Percentiles rank a stretch among this genome's conserved stretches.
Conservation (phyloP, 2,113 vertebrate genomes). For the Mastomys coucha region DNA sequence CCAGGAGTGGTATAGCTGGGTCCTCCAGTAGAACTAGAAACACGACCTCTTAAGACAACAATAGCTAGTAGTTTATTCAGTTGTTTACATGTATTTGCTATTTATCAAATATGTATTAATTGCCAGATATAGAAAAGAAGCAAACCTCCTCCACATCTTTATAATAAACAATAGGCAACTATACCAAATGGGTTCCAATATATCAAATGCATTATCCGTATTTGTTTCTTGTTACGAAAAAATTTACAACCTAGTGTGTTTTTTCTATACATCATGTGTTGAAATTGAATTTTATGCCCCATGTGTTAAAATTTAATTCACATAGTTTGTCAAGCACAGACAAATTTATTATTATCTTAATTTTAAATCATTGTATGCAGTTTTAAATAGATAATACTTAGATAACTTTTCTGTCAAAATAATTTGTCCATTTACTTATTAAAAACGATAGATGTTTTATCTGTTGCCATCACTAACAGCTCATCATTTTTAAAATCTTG, state of each 20-base stretch:
- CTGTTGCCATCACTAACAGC: background rate
- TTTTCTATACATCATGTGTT: background rate
- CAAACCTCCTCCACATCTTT: background rate
- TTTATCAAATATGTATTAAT: background rate
- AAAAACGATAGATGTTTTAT: background rate
- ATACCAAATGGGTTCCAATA: background rate
- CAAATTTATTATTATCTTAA: background rate
- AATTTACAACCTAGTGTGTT: background rate
- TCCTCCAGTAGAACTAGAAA: too few species aligned
- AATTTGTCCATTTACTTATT: background rate
- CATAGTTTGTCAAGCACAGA: background rate
- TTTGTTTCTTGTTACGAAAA: background rate
- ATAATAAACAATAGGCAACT: background rate
- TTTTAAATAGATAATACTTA: background rate
- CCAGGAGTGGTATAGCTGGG: too few species aligned
- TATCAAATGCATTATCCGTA: background rate
- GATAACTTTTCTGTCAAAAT: background rate
- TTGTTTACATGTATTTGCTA: background rate
- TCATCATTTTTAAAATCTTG: background rate
- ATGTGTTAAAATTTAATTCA: background rate
- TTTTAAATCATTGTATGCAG: background rate
- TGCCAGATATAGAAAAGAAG: background rate
- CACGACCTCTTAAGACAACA: background rate
- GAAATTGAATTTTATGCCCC: background rate
- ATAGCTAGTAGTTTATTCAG: background rate